Percentiles rank a stretch among this genome's conserved stretches.
Conservation (phyloP, 2,113 vertebrate species). For the Oreotrochilus melanogaster region DNA sequence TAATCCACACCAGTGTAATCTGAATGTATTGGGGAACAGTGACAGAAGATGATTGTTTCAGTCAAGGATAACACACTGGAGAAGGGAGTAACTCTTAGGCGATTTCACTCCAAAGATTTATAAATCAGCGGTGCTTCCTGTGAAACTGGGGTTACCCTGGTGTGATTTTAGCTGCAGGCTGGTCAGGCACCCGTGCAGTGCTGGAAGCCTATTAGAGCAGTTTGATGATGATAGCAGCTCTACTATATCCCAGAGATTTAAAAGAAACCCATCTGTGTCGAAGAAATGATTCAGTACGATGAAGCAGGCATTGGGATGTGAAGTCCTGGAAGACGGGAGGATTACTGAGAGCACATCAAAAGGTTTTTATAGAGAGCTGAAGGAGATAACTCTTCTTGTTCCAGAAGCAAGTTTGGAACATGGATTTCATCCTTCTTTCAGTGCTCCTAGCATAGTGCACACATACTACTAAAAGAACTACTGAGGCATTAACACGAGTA, state of each 20-base stretch:
- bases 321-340: constrained; percentile 25
- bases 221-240: constrained; percentile 7
- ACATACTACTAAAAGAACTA: background rate
- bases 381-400: background rate
- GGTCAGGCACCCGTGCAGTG: background rate
- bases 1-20: background rate
- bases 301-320: background rate
- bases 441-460: background rate
- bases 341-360: constrained; percentile 35
- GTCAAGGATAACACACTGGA: background rate
- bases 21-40: background rate
- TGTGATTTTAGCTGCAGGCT: background rate
- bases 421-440: background rate
- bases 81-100: background rate
- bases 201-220: background rate
- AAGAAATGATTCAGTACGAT: background rate
- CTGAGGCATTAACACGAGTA: background rate
- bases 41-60: background rate
- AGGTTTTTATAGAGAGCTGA: background rate
- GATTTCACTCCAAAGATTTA: constrained; percentile 1
- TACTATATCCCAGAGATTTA: constrained; percentile 26
- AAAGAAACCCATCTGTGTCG: constrained; percentile 14
- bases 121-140: background rate
- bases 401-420: constrained; percentile 4
- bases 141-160: background rate